Evolutionary conservation across 30 jellyfish, hydroid and myxozoan genomes (phyloP), one percentile per base, ranked within the genome.

Genomic region (Chironex yamaguchii): DNA sequence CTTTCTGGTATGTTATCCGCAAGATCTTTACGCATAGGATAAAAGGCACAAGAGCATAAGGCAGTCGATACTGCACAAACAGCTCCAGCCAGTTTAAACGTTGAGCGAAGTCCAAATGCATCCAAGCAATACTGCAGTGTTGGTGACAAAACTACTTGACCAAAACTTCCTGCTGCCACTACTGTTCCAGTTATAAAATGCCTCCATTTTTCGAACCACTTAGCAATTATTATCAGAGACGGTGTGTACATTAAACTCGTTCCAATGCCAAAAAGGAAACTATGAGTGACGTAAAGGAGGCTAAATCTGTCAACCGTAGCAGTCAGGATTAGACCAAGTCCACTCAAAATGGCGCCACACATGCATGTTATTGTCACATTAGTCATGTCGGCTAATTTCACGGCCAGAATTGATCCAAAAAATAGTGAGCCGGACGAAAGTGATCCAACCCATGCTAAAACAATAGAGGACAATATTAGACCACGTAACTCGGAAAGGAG

Each of bases 401-500:
- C 90, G 1, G 96, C 90, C 14, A 69, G 78, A 86, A 89, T 36
- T 21, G 98, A 90, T 69, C 88, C 88, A 24, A 93, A 78, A 82
- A 93, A 93, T 35, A 93, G 76, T 29, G 95, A 81, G 0, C 96
- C 98, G 29, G 96, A 88, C 17, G 98, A 88, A 31, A 89, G 26
- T 1, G 98, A 93, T 35, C 98, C 98, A 75, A 88, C 96, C 97
- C 98, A 88, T 0, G 98, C 98, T 93, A 70, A n/a, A 76, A 62
- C 49, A 29, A 67, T 36, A 90, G 67, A 76, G 14, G 24, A 28
- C 34, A 36, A n/a, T n/a, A n/a, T n/a, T n/a, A n/a, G n/a, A n/a
- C n/a, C n/a, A n/a, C n/a, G n/a, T n/a, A n/a, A n/a, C n/a, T n/a
- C n/a, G n/a, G n/a, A n/a, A n/a, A n/a, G n/a, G n/a, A n/a, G n/a